Percentiles rank a stretch among this genome's conserved stretches.
Evolutionary conservation across 2,113 vertebrate genomes (phyloP).

Genomic region (Scomber japonicus): DNA sequence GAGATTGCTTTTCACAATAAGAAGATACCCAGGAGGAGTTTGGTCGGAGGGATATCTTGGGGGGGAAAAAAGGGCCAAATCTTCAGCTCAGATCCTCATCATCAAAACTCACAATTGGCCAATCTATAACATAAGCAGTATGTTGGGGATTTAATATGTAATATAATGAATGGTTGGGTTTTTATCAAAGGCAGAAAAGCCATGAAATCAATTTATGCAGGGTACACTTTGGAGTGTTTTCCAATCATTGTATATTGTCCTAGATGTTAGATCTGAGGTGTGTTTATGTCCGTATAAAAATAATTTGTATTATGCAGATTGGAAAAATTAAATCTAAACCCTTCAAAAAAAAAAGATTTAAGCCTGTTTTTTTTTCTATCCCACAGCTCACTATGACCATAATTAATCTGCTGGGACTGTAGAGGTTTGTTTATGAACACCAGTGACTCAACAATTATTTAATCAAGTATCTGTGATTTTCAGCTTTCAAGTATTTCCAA

Average conservation of each 20-base stretch:
- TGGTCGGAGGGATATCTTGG: not conserved
- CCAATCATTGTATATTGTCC: not conserved
- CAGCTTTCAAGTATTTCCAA: not conserved
- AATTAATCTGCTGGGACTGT: not conserved
- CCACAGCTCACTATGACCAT: not conserved
- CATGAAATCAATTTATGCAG: constrained; percentile 17
- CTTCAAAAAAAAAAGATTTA: not conserved
- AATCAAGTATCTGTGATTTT: not conserved
- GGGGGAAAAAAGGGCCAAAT: not conserved
- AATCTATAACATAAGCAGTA: constrained; percentile 15
- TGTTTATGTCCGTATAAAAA: no score
- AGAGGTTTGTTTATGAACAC: not conserved
- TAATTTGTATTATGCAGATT: no score
- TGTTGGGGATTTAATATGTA: not conserved
- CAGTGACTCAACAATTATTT: not conserved
- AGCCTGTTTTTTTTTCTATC: not conserved
- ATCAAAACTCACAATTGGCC: constrained; percentile 37
- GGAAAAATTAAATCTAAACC: no score
- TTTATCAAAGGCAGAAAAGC: constrained; percentile 28
- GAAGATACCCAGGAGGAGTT: not conserved
- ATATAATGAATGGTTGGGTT: not conserved
- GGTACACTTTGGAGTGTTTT: not conserved
- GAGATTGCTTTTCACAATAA: constrained; percentile 5
- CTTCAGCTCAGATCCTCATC: not conserved
- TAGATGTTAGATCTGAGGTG: no score